Conservation (phyloP, 2,113 vertebrate genomes). For the Malaclemys terrapin region DNA sequence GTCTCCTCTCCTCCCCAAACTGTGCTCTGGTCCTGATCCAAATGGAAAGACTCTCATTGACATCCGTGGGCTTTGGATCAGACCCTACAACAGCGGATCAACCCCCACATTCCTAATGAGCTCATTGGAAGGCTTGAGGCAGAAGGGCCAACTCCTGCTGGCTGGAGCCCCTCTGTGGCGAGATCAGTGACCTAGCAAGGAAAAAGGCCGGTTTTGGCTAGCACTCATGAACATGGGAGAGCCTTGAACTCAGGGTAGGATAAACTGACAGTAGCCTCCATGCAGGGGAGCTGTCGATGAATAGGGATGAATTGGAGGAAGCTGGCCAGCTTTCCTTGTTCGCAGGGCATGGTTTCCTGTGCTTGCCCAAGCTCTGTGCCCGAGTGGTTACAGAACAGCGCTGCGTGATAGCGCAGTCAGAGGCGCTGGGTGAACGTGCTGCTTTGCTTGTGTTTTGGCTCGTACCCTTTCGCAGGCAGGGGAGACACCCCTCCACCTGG, state of each 20-base stretch:
- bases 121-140: neutral
- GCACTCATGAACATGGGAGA: neutral
- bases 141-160: neutral
- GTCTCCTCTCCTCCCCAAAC: neutral
- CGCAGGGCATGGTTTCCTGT: too few relatives aligned
- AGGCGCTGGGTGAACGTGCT: too few relatives aligned
- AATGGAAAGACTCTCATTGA: neutral
- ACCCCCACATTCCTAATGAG: neutral
- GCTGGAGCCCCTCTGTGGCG: neutral
- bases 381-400: neutral
- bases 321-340: neutral
- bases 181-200: neutral
- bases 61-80: neutral
- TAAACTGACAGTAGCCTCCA: neutral
- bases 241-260: neutral
- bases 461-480: neutral
- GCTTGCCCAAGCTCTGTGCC: neutral
- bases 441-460: neutral
- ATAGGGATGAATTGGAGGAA: neutral
- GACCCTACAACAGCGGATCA: neutral
- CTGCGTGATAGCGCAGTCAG: neutral
- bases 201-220: neutral
- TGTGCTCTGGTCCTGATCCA: neutral
- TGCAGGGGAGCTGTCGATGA: neutral
- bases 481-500: conserved; percentile 68